A percentile compares a stretch with the other conserved stretches of the same genome.
Conservation (phyloP, 2,113 vertebrate species). For the Cyrtonyx montezumae region DNA sequence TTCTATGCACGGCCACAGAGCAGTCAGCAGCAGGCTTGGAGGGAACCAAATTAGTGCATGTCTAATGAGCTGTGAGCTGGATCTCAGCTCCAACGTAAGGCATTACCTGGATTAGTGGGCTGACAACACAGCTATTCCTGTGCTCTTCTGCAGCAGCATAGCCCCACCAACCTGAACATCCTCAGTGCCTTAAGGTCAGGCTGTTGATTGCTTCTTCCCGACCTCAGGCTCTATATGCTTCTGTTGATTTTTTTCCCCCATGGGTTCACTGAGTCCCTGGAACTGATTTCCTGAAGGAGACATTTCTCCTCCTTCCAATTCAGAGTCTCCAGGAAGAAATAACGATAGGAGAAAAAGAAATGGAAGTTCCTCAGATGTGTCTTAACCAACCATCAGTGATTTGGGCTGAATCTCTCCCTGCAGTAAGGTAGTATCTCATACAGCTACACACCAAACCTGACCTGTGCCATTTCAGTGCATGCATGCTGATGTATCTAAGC, state of each 20-base stretch:
- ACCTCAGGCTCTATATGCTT: not conserved
- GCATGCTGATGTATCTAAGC: not conserved
- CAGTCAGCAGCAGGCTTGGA: not conserved
- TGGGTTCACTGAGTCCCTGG: not conserved
- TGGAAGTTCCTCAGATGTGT: not conserved
- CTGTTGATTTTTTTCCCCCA: not conserved
- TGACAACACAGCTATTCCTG: not conserved
- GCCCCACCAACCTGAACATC: not conserved
- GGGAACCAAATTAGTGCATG: not conserved
- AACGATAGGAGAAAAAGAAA: not conserved
- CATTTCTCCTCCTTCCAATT: not conserved
- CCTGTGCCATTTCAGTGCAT: not conserved
- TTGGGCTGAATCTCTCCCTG: not conserved
- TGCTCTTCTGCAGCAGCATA: not conserved
- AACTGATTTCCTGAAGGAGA: not conserved
- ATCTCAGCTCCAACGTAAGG: not conserved
- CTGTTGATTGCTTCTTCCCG: not conserved
- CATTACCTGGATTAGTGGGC: not conserved
- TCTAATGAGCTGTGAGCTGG: accelerated
- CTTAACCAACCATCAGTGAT: not conserved
- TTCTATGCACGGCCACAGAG: accelerated
- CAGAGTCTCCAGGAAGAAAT: not conserved
- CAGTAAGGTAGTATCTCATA: not conserved
- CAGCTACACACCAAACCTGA: not conserved
- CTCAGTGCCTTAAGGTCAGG: not conserved